Conservation (phyloP, 1,140 invertebrate species). For the Capitella teleta region DNA sequence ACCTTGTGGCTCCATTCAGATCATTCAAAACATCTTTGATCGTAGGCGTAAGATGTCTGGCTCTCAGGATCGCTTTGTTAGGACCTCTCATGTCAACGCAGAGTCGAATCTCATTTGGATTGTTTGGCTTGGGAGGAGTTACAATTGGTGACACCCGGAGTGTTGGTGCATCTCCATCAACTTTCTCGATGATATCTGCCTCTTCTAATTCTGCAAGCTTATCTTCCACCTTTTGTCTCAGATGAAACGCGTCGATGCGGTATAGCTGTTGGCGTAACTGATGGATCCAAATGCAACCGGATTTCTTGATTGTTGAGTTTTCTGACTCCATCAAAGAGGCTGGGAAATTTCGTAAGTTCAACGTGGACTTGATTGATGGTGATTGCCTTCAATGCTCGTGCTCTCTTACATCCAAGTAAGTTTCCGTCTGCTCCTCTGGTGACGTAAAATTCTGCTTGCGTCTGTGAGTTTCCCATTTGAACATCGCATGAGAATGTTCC, state of each 20-base stretch:
- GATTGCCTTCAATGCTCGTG: too few relatives aligned
- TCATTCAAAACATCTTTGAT: conserved; percentile 14
- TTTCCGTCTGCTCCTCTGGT: too few relatives aligned
- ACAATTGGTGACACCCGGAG: conserved; percentile 25
- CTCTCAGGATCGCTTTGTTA: conserved; percentile 12
- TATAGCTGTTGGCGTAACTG: conserved; percentile 15
- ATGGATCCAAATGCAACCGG: conserved; percentile 18
- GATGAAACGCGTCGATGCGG: conserved; percentile 16
- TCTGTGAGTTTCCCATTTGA: too few relatives aligned
- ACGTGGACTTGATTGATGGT: too few relatives aligned
- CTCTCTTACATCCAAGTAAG: too few relatives aligned
- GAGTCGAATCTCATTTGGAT: conserved; percentile 14
- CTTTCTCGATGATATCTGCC: conserved; percentile 21
- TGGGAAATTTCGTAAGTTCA: too few relatives aligned
- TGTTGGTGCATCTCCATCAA: conserved; percentile 16
- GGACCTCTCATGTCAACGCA: conserved; percentile 15
- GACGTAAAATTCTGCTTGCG: too few relatives aligned
- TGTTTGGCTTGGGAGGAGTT: conserved; percentile 12
- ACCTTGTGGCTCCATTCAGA: conserved; percentile 13
- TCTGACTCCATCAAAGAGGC: conserved; percentile 13
- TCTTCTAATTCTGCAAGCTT: conserved; percentile 15
- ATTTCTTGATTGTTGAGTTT: conserved; percentile 16
- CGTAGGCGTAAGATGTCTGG: conserved; percentile 12
- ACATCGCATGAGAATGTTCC: too few relatives aligned
- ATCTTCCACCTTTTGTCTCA: conserved; percentile 14